phyloP scores from a whole-genome alignment of 30 jellyfish, hydroid and myxozoan genomes.

The Aurelia aurita region DNA sequence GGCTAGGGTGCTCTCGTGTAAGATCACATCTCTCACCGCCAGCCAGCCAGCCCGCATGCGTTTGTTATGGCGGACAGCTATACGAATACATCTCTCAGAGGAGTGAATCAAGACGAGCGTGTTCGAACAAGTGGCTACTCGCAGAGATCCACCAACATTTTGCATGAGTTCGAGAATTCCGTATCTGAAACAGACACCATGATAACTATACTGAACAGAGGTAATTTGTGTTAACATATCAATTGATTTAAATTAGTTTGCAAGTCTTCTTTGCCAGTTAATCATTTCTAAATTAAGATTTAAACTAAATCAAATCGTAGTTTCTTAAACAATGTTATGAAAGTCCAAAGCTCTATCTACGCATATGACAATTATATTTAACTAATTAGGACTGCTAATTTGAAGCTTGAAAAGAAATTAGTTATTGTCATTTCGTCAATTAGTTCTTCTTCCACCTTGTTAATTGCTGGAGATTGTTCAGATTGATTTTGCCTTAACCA shows the following conservation, averaged over 20 bases:
- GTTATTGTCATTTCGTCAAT: not conserved
- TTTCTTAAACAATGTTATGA: constrained; percentile 1
- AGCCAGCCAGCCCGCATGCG: constrained; percentile 16
- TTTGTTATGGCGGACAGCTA: constrained; percentile 79
- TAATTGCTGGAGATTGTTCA: not conserved
- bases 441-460: not conserved
- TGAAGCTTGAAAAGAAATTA: not conserved
- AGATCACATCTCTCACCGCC: constrained; percentile 13
- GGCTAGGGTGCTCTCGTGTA: constrained; percentile 53
- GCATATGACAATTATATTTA: not conserved
- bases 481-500: too few species aligned
- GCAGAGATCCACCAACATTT: constrained; percentile 58
- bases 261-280: constrained; percentile 5
- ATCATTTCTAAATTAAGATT: constrained; percentile 22
- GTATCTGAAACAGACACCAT: constrained; percentile 81
- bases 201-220: constrained; percentile 78
- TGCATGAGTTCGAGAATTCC: constrained; percentile 76
- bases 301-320: constrained; percentile 22
- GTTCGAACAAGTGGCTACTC: constrained; percentile 58
- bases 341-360: too few species aligned
- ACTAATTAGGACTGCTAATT: constrained; percentile 1
- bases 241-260: constrained; percentile 25
- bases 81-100: constrained; percentile 50
- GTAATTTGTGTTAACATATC: constrained; percentile 50
- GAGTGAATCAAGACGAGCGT: constrained; percentile 60